phyloP scores from a whole-genome alignment of 1,140 invertebrate species.

The Aphis craccivora region DNA sequence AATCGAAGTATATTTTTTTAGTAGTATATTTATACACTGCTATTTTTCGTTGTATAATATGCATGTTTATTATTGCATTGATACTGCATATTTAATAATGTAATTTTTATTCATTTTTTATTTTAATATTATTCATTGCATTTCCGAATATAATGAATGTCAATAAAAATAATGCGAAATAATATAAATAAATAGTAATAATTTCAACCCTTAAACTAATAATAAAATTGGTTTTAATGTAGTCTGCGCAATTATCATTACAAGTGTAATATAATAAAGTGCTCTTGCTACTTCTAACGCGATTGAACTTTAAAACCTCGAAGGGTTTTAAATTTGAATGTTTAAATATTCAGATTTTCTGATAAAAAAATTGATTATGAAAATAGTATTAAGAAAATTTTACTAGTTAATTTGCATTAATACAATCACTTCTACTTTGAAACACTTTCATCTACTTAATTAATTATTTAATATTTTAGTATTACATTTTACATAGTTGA shows the following conservation, averaged over 20 bases:
- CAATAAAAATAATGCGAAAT: not conserved
- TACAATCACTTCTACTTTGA: not conserved
- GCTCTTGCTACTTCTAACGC: not conserved
- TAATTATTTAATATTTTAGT: constrained; percentile 18
- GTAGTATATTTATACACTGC: not conserved
- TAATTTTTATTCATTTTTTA: constrained; percentile 6
- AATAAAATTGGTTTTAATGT: not conserved
- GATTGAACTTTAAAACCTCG: not conserved
- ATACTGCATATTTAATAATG: not conserved
- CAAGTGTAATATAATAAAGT: not conserved
- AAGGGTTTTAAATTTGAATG: not conserved
- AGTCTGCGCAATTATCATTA: not conserved
- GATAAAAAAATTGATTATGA: not conserved
- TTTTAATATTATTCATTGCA: constrained; percentile 30
- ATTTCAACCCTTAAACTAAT: not conserved
- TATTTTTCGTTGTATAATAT: not conserved
- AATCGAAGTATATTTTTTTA: not conserved
- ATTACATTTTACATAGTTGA: constrained; percentile 13
- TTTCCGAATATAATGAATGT: constrained; percentile 10
- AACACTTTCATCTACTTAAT: not conserved
- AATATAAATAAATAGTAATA: not conserved
- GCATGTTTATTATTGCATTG: not conserved
- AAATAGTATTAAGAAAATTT: not conserved
- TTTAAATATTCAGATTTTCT: not conserved
- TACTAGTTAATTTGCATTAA: not conserved